Percentiles rank a stretch among this genome's conserved stretches.
Conservation (phyloP, 2,888 invertebrate genomes). For the Autographa pulchrina region DNA sequence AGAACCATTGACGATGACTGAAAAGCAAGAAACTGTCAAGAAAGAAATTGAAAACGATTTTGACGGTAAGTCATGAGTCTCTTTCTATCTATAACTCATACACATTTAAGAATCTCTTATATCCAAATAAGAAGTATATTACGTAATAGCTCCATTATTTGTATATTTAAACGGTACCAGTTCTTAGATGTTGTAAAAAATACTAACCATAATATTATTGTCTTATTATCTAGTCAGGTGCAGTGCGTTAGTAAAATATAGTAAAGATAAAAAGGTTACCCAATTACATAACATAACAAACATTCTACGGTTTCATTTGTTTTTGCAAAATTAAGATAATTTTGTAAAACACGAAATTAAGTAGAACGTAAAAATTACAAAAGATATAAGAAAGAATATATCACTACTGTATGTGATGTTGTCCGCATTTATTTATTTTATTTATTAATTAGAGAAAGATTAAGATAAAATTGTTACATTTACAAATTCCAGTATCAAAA, state of each 20-base stretch:
- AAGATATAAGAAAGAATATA: background rate
- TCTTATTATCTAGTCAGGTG: background rate
- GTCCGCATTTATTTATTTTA: no score
- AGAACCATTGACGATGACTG: slow-evolving; percentile 21
- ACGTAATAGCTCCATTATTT: no score
- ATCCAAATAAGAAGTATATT: no score
- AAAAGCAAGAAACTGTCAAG: slow-evolving; percentile 19
- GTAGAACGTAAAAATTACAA: background rate
- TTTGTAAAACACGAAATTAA: background rate
- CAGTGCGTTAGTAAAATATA: background rate
- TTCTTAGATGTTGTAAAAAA: no score
- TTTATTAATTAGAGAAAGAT: no score
- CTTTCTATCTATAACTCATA: no score
- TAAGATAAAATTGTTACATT: background rate
- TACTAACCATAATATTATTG: background rate
- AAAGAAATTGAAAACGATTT: slow-evolving; percentile 30
- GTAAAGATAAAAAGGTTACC: background rate
- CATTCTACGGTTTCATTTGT: background rate
- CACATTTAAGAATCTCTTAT: no score
- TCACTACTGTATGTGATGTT: no score
- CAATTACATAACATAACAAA: background rate
- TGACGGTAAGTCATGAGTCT: slow-evolving; percentile 36
- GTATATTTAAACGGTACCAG: no score
- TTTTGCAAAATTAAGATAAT: background rate
- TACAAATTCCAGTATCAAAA: slow-evolving; percentile 62